Evolutionary conservation across 1,140 invertebrate genomes (phyloP).

Genomic region (Oscheius sp.): DNA sequence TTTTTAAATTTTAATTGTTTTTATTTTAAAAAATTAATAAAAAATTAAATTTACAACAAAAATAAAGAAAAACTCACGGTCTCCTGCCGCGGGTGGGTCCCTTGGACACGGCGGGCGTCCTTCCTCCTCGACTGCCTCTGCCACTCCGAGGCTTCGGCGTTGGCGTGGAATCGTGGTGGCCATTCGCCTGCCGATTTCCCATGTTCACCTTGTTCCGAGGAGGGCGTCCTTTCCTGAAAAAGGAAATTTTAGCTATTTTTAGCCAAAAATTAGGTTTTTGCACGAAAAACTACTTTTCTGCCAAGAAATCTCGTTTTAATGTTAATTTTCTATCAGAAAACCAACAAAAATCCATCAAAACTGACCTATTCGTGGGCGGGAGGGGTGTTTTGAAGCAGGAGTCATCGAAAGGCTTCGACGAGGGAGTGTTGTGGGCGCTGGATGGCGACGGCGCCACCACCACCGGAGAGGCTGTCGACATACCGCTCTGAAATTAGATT

Average conservation of each 20-base stretch:
- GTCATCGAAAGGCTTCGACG: neutral
- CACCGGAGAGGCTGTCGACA: neutral
- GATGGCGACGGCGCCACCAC: neutral
- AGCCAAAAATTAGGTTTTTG: no score
- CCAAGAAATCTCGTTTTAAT: no score
- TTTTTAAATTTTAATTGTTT: no score
- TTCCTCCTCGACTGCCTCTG: neutral
- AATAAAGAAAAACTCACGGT: no score
- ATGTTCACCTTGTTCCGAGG: neutral
- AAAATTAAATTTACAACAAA: no score
- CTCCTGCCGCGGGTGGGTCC: neutral
- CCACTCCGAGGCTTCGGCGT: neutral
- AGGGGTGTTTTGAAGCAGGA: constrained; percentile 2
- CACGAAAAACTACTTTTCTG: no score
- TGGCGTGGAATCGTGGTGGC: neutral
- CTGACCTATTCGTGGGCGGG: neutral
- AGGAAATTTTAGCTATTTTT: no score
- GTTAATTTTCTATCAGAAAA: neutral
- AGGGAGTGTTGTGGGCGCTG: neutral
- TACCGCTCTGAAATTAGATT: no score
- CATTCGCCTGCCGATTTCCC: neutral
- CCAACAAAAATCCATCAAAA: neutral
- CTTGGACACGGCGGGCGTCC: neutral
- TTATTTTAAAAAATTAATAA: no score
- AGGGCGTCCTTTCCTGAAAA: neutral